phyloP scores from a whole-genome alignment of 2,797 vertebrate genomes.

The Chaetodon trifasciatus region DNA sequence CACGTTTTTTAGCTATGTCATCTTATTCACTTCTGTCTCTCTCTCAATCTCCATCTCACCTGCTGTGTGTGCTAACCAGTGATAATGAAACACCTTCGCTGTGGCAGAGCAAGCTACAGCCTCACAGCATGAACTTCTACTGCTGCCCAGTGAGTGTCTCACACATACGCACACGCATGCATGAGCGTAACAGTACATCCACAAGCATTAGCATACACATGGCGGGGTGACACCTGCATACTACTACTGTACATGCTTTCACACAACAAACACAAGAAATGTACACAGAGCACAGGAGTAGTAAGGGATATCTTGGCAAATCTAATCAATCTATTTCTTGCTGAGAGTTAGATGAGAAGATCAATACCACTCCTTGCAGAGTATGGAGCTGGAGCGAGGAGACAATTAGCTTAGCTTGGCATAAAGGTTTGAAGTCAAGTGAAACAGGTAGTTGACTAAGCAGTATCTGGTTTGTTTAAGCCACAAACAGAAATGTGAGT shows the following conservation, averaged over 20 bases:
- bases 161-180: slow-evolving; percentile 9
- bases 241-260: slow-evolving; percentile 4
- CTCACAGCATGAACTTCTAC: slow-evolving; percentile 59
- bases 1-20: slow-evolving; percentile 17
- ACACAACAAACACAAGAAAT: not conserved
- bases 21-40: slow-evolving; percentile 26
- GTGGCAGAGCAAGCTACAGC: slow-evolving; percentile 46
- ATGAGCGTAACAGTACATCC: not conserved
- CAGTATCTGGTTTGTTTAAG: not conserved
- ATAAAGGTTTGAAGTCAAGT: not conserved
- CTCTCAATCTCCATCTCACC: slow-evolving; percentile 39
- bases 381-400: not conserved
- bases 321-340: not conserved
- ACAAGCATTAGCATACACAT: slow-evolving; percentile 4
- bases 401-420: not conserved
- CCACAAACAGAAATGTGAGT: not conserved
- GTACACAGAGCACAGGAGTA: not conserved
- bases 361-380: not conserved
- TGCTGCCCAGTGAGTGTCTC: slow-evolving; percentile 43
- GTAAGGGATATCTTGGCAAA: not conserved
- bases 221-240: not conserved
- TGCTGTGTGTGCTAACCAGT: slow-evolving; percentile 66
- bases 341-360: not conserved
- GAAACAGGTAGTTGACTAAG: not conserved
- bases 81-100: slow-evolving; percentile 80